A percentile compares a stretch with the other conserved stretches of the same genome.
Evolutionary conservation across 2,113 vertebrate species (phyloP).

Genomic region (Cairina moschata): DNA sequence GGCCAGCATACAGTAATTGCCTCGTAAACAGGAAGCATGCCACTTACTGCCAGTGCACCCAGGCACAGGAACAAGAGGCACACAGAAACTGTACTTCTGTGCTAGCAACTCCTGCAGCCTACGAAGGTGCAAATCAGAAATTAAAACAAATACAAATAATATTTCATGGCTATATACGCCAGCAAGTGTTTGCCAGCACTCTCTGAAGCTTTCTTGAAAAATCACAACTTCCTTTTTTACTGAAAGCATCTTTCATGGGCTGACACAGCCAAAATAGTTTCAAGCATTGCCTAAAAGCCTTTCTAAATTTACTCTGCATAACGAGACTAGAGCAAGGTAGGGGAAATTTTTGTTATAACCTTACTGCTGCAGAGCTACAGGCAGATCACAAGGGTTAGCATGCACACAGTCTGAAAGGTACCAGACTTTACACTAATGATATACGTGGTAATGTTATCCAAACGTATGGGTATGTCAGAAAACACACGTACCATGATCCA

Average conservation of each 20-base stretch:
- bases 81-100: not conserved
- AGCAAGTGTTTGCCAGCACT: not conserved
- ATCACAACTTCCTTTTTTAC: not conserved
- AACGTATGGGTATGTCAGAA: not conserved
- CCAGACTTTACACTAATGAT: not conserved
- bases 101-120: not conserved
- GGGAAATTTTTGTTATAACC: not conserved
- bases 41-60: not conserved
- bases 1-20: not conserved
- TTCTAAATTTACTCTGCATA: not conserved
- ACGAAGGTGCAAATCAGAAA: not conserved
- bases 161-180: fast-evolving
- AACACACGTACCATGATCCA: not conserved
- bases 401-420: not conserved
- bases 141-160: not conserved
- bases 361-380: not conserved
- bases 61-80: not conserved
- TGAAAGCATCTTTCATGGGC: not conserved
- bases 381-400: not conserved
- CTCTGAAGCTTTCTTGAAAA: not conserved
- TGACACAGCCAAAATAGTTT: not conserved
- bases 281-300: not conserved
- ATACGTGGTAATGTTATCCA: not conserved
- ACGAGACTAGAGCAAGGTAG: not conserved
- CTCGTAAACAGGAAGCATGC: slow-evolving; percentile 45